These are phyloP conservation scores for Isoperla grammatica DNA, from an alignment of 2,888 invertebrate genomes.

Conservation along the genomic window DNA sequence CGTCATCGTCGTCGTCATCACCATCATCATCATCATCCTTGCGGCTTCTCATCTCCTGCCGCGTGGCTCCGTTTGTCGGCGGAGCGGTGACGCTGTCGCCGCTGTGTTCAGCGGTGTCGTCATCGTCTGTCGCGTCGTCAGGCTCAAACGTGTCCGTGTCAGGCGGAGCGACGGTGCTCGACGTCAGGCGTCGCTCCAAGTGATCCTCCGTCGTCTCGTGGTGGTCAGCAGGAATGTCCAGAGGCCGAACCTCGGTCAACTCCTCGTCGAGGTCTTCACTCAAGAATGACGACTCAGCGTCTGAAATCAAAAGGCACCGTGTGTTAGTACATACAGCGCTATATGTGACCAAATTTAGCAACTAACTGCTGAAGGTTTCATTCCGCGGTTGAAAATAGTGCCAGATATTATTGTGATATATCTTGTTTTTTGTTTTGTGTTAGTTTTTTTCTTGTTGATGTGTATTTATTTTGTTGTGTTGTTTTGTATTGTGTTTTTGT, in stretches of 20 bases:
- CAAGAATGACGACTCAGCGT: constrained; percentile 8
- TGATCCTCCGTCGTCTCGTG: constrained; percentile 2
- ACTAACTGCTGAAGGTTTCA: too few relatives aligned
- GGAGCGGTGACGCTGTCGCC: background rate
- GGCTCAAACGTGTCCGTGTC: constrained; percentile 2
- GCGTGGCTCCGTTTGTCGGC: too few relatives aligned
- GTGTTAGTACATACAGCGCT: too few relatives aligned
- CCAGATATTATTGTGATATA: too few relatives aligned
- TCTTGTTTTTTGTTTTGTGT: too few relatives aligned
- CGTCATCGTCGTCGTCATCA: background rate
- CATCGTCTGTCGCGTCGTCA: background rate
- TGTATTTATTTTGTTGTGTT: too few relatives aligned
- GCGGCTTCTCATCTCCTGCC: background rate
- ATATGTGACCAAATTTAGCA: too few relatives aligned
- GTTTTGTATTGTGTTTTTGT: too few relatives aligned
- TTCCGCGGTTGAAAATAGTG: too few relatives aligned
- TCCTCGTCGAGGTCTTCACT: constrained; percentile 21
- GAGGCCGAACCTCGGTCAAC: constrained; percentile 18
- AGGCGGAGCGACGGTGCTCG: background rate
- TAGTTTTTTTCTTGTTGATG: too few relatives aligned
- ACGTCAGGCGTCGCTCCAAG: background rate
- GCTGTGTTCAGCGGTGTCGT: background rate
- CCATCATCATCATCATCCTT: background rate
- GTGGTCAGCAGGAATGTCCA: constrained; percentile 18
- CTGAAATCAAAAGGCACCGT: constrained; percentile 13